Evolutionary conservation across 2,113 vertebrate species (phyloP).

Genomic region (Bubo scandiacus): DNA sequence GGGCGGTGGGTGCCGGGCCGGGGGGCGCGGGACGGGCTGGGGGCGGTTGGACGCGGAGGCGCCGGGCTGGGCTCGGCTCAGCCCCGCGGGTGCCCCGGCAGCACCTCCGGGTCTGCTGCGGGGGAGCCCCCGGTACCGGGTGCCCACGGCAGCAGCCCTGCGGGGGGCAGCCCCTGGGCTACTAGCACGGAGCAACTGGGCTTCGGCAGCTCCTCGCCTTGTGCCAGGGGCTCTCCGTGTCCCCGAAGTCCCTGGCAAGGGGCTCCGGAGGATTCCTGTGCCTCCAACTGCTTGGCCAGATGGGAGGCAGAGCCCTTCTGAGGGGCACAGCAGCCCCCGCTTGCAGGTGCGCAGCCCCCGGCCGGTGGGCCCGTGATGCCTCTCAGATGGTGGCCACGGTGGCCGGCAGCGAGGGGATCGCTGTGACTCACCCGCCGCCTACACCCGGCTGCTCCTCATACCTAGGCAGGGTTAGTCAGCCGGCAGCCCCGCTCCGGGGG

Average conservation of each 20-base stretch:
- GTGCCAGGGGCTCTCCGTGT: no score
- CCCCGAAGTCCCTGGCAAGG: background rate
- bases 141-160: background rate
- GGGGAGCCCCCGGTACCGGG: background rate
- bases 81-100: background rate
- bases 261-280: background rate
- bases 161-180: background rate
- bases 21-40: background rate
- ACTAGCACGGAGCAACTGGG: background rate
- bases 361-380: background rate
- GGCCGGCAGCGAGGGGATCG: background rate
- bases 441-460: conserved; percentile 72
- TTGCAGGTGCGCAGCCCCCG: background rate
- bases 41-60: background rate
- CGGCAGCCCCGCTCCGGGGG: background rate
- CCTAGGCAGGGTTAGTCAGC: conserved; percentile 71
- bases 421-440: conserved; percentile 30
- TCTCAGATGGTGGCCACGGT: background rate
- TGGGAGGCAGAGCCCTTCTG: background rate
- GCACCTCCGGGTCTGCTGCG: background rate
- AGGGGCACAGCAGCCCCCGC: background rate
- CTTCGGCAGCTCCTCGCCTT: background rate
- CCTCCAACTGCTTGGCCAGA: no score
- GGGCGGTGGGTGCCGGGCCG: no score
- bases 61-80: background rate